Percentiles rank a stretch among this genome's conserved stretches.
phyloP scores from a whole-genome alignment of 2,888 invertebrate genomes.

The Caenorhabditis sp. region DNA sequence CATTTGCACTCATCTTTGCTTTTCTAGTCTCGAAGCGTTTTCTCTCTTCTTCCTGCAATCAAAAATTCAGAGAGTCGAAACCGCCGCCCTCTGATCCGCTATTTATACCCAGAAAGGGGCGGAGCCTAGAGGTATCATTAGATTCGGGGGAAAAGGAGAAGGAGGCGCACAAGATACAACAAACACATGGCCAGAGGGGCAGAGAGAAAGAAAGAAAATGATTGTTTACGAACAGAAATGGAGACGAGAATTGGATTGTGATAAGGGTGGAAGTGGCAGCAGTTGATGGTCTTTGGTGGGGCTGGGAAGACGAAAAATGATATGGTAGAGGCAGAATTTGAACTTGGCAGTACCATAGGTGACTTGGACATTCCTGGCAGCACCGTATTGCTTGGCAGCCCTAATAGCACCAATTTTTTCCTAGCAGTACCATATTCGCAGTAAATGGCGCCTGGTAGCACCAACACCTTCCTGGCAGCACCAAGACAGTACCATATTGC shows the following conservation, averaged over 20 bases:
- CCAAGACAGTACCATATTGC: no score
- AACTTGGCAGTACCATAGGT: no score
- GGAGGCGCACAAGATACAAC: slow-evolving; percentile 37
- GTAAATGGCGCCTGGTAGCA: no score
- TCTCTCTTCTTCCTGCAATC: no score
- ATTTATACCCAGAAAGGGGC: slow-evolving; percentile 56
- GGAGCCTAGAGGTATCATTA: slow-evolving; percentile 45
- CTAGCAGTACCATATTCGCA: no score
- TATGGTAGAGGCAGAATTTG: no score
- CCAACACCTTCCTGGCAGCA: no score
- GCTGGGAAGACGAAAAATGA: no score
- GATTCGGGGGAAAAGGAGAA: slow-evolving; percentile 16
- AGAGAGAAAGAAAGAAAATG: slow-evolving; percentile 34
- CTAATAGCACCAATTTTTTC: no score
- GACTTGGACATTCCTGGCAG: no score
- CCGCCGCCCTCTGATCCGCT: slow-evolving; percentile 6
- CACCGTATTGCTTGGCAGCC: no score
- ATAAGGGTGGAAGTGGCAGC: slow-evolving; percentile 4
- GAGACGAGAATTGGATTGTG: not conserved
- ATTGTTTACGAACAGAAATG: slow-evolving; percentile 21
- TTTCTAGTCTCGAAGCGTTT: no score
- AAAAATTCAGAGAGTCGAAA: slow-evolving; percentile 50
- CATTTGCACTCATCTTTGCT: slow-evolving; percentile 25
- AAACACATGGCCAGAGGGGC: not conserved
- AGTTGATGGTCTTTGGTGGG: slow-evolving; percentile 38